Conservation (phyloP, 2,797 vertebrate genomes). For the Dendrocincla fuliginosa region DNA sequence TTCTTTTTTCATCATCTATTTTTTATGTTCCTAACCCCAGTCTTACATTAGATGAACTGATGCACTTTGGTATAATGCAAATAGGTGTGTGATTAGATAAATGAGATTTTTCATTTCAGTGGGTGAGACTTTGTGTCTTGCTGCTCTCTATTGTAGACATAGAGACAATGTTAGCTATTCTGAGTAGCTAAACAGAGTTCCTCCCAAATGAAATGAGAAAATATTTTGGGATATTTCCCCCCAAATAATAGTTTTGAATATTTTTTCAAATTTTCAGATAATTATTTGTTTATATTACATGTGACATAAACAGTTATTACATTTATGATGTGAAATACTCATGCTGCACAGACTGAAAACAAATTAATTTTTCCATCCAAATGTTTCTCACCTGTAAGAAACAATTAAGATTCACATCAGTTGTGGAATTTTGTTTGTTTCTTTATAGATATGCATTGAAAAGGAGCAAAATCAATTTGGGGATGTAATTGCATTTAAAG, state of each 20-base stretch:
- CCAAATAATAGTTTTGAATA: background rate
- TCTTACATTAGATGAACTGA: background rate
- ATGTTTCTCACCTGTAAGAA: background rate
- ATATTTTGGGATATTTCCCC: background rate
- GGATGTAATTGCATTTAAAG: background rate
- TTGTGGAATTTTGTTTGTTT: background rate
- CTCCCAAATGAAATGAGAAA: background rate
- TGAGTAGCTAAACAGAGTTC: background rate
- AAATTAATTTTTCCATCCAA: background rate
- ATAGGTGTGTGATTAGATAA: background rate
- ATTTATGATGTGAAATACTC: background rate
- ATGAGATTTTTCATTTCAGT: conserved; percentile 1
- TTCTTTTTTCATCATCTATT: background rate
- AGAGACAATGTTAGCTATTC: too few species aligned
- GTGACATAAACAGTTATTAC: conserved; percentile 31
- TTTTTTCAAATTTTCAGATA: conserved; percentile 30
- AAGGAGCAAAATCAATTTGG: conserved; percentile 26
- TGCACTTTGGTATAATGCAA: background rate
- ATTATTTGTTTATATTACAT: conserved; percentile 15
- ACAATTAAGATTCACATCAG: background rate
- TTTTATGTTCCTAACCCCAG: background rate
- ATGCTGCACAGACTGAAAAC: background rate
- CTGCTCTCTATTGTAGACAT: background rate
- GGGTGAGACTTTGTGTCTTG: background rate
- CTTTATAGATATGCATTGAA: background rate